A percentile compares a stretch with the other conserved stretches of the same genome.
Conservation (phyloP, 2,888 invertebrate species). For the Anoplius nigerrimus region DNA sequence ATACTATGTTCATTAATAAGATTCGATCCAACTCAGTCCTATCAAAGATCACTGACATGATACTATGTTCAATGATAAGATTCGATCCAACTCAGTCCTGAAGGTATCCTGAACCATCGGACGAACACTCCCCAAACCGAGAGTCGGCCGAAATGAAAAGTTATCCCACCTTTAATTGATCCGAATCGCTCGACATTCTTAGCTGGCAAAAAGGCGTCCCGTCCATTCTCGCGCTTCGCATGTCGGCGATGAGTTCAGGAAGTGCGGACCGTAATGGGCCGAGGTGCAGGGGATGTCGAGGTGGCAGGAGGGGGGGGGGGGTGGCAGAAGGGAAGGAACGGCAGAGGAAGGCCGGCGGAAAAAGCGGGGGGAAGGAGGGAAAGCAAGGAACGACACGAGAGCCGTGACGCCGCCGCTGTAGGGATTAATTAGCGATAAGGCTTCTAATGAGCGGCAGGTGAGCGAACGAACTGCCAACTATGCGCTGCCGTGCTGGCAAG, state of each 20-base stretch:
- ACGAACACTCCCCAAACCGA: too few species aligned
- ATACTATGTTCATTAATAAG: too few species aligned
- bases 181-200: too few species aligned
- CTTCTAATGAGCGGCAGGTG: slow-evolving; percentile 75
- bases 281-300: slow-evolving; percentile 18
- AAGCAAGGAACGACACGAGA: slow-evolving; percentile 69
- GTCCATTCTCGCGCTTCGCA: slow-evolving; percentile 25
- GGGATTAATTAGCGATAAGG: slow-evolving; percentile 75
- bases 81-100: too few species aligned
- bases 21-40: too few species aligned
- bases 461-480: slow-evolving; percentile 48
- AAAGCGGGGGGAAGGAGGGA: slow-evolving; percentile 50
- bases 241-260: slow-evolving; percentile 66
- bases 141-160: too few species aligned
- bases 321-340: slow-evolving; percentile 22
- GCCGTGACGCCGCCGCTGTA: slow-evolving; percentile 72
- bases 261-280: slow-evolving; percentile 64
- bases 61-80: too few species aligned
- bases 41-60: too few species aligned
- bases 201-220: slow-evolving; percentile 16
- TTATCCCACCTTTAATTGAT: too few species aligned
- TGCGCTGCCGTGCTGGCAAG: background rate
- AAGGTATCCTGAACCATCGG: too few species aligned
- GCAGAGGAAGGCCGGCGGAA: slow-evolving; percentile 31
- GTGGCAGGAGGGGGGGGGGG: slow-evolving; percentile 34